Percentiles rank a stretch among this genome's conserved stretches.
These are phyloP conservation scores for Macrophya alboannulata DNA, from an alignment of 2,888 invertebrate genomes.

Conservation along the genomic window DNA sequence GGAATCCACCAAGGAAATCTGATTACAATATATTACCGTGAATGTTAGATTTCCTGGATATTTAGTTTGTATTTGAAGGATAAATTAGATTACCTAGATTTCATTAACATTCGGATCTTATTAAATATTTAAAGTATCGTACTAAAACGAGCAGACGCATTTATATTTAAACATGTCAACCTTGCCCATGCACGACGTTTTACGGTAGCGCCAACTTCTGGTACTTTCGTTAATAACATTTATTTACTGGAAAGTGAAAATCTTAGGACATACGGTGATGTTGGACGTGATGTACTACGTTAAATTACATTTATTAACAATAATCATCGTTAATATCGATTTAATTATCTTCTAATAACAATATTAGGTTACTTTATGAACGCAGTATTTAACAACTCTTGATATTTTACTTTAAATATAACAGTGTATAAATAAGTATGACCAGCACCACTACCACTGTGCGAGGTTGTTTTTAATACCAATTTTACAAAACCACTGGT, in stretches of 20 bases:
- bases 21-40: slow-evolving; percentile 53
- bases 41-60: slow-evolving; percentile 42
- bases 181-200: slow-evolving; percentile 64
- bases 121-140: background rate
- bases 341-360: background rate
- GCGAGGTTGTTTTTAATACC: slow-evolving; percentile 70
- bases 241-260: slow-evolving; percentile 55
- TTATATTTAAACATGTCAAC: slow-evolving; percentile 65
- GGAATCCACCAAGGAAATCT: slow-evolving; percentile 57
- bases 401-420: slow-evolving; percentile 79
- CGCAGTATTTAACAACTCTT: slow-evolving; percentile 39
- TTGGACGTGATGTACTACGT: slow-evolving; percentile 2
- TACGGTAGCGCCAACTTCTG: slow-evolving; percentile 70
- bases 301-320: background rate
- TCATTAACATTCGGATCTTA: background rate
- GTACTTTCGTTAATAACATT: slow-evolving; percentile 63
- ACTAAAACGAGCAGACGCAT: slow-evolving; percentile 41
- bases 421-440: slow-evolving; percentile 80
- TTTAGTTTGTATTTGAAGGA: slow-evolving; percentile 35
- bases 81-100: slow-evolving; percentile 15
- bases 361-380: background rate
- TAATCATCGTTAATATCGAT: background rate
- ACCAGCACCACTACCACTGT: slow-evolving; percentile 76
- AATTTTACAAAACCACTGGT: slow-evolving; percentile 67
- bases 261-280: slow-evolving; percentile 42